Percentiles rank a stretch among this genome's conserved stretches.
phyloP scores from a whole-genome alignment of 2,888 invertebrate species.

The Drosophila anomalipes region DNA sequence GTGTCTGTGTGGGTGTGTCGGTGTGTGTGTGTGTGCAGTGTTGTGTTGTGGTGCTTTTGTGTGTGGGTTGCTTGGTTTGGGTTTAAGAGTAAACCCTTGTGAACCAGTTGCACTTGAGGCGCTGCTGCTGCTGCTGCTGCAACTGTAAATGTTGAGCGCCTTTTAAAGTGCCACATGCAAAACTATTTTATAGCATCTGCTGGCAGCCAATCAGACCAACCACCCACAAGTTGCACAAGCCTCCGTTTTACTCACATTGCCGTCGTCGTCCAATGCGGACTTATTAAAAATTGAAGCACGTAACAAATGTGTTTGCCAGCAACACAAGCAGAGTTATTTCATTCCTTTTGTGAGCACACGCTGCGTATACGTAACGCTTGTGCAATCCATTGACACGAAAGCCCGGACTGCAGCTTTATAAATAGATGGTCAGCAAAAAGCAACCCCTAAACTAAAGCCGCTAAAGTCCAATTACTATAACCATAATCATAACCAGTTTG shows the following conservation, averaged over 20 bases:
- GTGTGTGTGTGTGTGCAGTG: not conserved
- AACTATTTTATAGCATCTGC: slow-evolving; percentile 59
- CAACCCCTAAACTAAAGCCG: slow-evolving; percentile 6
- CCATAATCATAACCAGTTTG: slow-evolving; percentile 35
- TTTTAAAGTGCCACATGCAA: slow-evolving; percentile 62
- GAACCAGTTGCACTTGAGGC: slow-evolving; percentile 77
- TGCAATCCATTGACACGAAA: slow-evolving; percentile 51
- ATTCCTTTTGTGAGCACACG: slow-evolving; percentile 19
- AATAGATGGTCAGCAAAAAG: slow-evolving; percentile 41
- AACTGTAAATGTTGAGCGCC: slow-evolving; percentile 38
- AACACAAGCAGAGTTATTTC: slow-evolving; percentile 12
- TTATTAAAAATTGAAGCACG: slow-evolving; percentile 61
- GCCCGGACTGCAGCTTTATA: slow-evolving; percentile 36
- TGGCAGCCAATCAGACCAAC: slow-evolving; percentile 8
- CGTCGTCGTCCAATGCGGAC: slow-evolving; percentile 20
- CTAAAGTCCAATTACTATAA: slow-evolving; percentile 2
- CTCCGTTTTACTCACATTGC: not conserved
- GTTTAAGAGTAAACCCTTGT: slow-evolving; percentile 61
- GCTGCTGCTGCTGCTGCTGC: slow-evolving; percentile 55
- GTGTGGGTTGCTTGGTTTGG: slow-evolving; percentile 39
- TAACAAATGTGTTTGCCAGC: slow-evolving; percentile 53
- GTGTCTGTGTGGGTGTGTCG: slow-evolving; percentile 20
- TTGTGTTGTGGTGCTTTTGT: slow-evolving; percentile 13
- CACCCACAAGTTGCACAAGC: not conserved
- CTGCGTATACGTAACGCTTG: slow-evolving; percentile 56